Evolutionary conservation across 37 sponge, comb jelly and placozoan species (phyloP).

Genomic region (Beroe forskalii): DNA sequence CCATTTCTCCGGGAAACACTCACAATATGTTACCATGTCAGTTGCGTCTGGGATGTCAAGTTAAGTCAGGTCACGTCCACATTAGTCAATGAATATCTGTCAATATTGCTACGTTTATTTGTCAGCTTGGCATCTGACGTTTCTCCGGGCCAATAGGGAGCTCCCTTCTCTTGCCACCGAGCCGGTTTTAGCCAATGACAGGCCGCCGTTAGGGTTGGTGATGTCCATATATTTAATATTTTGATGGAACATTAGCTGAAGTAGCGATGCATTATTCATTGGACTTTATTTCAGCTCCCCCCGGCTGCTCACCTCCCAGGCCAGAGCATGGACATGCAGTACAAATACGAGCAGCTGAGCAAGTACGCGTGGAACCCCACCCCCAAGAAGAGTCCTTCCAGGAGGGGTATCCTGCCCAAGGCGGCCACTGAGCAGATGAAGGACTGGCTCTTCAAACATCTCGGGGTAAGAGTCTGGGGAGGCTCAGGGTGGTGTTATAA

Average conservation of each 20-base stretch:
- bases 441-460: conserved; percentile 68
- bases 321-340: conserved; percentile 20
- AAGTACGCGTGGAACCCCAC: conserved; percentile 54
- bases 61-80: background rate
- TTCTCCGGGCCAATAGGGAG: background rate
- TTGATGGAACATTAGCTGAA: background rate
- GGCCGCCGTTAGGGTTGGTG: background rate
- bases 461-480: conserved; percentile 66
- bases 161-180: background rate
- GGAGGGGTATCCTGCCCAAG: conserved; percentile 67
- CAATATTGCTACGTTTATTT: background rate
- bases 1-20: no score
- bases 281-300: no score
- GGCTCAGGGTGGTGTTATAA: no score
- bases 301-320: background rate
- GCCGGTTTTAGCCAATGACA: background rate
- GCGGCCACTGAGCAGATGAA: conserved; percentile 69
- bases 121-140: conserved; percentile 47
- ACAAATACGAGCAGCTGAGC: conserved; percentile 60
- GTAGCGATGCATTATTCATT: no score
- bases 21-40: no score
- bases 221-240: no score
- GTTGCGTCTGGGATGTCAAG: no score
- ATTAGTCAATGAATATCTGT: background rate
- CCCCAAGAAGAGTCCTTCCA: conserved; percentile 62